phyloP scores from a whole-genome alignment of 2,888 invertebrate species.

The Rhagium mordax region DNA sequence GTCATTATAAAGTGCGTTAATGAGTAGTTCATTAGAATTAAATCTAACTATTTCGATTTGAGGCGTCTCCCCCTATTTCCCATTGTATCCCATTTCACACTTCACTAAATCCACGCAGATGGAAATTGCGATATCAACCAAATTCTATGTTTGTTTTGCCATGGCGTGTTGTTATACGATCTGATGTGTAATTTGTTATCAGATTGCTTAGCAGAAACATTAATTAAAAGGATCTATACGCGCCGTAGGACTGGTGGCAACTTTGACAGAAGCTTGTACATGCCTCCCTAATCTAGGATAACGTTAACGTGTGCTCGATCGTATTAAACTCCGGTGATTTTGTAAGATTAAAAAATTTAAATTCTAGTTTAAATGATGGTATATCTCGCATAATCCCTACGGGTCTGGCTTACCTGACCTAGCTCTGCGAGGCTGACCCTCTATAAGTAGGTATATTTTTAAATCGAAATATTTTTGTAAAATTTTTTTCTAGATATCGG shows the following conservation, averaged over 20 bases:
- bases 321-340: conserved; percentile 1
- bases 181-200: conserved; percentile 34
- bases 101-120: conserved; percentile 45
- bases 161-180: conserved; percentile 15
- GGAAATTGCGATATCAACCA: conserved; percentile 33
- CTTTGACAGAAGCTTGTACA: conserved; percentile 4
- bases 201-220: conserved; percentile 14
- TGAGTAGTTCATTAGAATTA: conserved; percentile 38
- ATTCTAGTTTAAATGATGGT: background rate
- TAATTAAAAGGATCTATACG: conserved; percentile 26
- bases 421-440: too few relatives aligned
- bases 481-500: too few relatives aligned
- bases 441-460: too few relatives aligned
- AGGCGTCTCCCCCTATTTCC: conserved; percentile 38
- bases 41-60: conserved; percentile 40
- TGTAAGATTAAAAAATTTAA: background rate
- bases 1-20: conserved; percentile 7
- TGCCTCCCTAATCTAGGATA: conserved; percentile 16
- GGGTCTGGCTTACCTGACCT: too few relatives aligned
- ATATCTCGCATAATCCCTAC: too few relatives aligned
- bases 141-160: conserved; percentile 15
- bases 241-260: conserved; percentile 8
- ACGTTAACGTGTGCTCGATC: conserved; percentile 14
- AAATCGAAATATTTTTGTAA: too few relatives aligned
- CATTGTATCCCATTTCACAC: conserved; percentile 46